Evolutionary conservation across 2,797 vertebrate genomes (phyloP).

Genomic region (Hirundo rustica): DNA sequence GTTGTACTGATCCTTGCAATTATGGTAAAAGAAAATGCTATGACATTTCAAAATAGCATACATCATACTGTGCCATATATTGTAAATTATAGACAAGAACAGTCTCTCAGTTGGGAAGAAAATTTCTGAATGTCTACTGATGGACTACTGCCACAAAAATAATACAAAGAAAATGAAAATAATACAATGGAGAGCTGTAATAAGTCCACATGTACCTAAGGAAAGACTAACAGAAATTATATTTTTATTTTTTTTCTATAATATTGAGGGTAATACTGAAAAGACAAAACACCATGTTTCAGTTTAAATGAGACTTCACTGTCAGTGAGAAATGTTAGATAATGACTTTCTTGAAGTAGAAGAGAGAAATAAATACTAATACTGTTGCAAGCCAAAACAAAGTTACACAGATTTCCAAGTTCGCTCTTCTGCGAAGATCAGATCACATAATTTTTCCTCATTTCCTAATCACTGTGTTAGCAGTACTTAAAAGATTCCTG

Average conservation of each 20-base stretch:
- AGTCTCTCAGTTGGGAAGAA: neutral
- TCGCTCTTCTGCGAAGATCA: neutral
- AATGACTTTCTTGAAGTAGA: neutral
- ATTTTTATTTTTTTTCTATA: neutral
- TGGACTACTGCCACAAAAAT: neutral
- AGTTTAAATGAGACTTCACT: neutral
- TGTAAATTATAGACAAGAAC: slow-evolving; percentile 26
- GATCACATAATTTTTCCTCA: neutral
- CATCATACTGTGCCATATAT: slow-evolving; percentile 1
- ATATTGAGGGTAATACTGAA: neutral
- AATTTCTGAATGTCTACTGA: neutral
- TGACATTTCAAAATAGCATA: neutral
- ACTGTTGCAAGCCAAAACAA: neutral
- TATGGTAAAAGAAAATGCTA: slow-evolving; percentile 13
- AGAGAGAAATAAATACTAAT: neutral
- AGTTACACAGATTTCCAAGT: neutral
- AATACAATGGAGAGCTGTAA: neutral
- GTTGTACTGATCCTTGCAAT: slow-evolving; percentile 8
- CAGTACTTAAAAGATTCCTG: neutral
- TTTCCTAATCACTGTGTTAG: neutral
- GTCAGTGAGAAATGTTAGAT: neutral
- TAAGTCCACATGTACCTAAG: neutral
- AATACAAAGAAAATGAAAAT: neutral
- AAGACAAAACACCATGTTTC: neutral
- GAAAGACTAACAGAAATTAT: neutral